phyloP scores from a whole-genome alignment of 2,888 invertebrate genomes.

The Rotaria macrura region DNA sequence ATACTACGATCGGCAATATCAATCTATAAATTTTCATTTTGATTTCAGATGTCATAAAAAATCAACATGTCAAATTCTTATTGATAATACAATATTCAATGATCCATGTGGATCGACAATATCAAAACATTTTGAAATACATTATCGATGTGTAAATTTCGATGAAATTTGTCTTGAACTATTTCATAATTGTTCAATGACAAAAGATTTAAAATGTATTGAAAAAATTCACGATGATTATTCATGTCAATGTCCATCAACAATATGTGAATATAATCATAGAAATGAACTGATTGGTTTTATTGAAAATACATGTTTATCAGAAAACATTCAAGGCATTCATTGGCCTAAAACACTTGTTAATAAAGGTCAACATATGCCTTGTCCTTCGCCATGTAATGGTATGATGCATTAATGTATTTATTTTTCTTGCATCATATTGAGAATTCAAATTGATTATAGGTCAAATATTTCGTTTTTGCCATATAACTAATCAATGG shows the following conservation, averaged over 20 bases:
- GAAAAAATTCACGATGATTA: not conserved
- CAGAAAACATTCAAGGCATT: not conserved
- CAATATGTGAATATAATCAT: not conserved
- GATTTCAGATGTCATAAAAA: not conserved
- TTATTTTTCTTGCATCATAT: not conserved
- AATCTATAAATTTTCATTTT: too few species aligned
- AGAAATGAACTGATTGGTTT: not conserved
- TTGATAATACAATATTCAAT: not conserved
- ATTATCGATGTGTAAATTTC: not conserved
- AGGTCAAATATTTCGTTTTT: slow-evolving; percentile 20
- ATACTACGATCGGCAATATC: too few species aligned
- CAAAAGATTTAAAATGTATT: not conserved
- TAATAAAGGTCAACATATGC: not conserved
- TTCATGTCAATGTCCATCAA: not conserved
- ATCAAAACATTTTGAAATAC: slow-evolving; percentile 15
- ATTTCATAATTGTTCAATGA: not conserved
- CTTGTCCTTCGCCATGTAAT: not conserved
- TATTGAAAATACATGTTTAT: not conserved
- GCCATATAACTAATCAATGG: not conserved
- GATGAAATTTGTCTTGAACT: not conserved
- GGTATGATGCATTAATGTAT: not conserved
- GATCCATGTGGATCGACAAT: not conserved
- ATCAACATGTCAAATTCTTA: not conserved
- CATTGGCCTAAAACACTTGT: slow-evolving; percentile 18
- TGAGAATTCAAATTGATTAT: not conserved